A percentile compares a stretch with the other conserved stretches of the same genome.
phyloP scores from a whole-genome alignment of 2,888 invertebrate genomes.

The Tetragonula carbonaria region DNA sequence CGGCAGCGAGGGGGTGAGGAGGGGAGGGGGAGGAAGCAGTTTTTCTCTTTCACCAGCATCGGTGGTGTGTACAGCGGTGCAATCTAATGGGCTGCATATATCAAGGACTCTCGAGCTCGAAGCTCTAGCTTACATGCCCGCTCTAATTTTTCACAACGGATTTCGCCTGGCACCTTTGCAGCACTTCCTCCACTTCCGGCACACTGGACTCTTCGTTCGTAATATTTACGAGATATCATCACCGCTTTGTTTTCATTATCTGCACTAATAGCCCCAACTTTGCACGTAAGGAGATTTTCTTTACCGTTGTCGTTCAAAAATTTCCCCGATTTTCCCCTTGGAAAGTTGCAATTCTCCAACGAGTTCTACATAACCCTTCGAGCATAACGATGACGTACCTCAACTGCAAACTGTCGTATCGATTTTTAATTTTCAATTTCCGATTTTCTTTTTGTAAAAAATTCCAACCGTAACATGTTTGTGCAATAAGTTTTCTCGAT shows the following conservation, averaged over 20 bases:
- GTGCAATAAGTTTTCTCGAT: too few species aligned
- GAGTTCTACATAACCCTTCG: too few species aligned
- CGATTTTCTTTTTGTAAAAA: too few species aligned
- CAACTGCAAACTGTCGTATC: too few species aligned
- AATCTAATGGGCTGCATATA: constrained; percentile 59
- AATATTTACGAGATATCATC: background rate
- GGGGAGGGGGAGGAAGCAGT: background rate
- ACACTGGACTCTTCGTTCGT: background rate
- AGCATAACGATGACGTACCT: too few species aligned
- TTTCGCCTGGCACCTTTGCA: background rate
- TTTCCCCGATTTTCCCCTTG: too few species aligned
- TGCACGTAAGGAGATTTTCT: background rate
- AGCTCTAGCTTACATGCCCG: constrained; percentile 53
- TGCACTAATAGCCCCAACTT: background rate
- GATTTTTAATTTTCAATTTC: too few species aligned
- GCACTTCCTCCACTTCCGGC: background rate
- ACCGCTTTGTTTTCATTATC: constrained; percentile 11
- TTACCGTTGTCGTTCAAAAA: background rate
- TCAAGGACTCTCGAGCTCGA: constrained; percentile 41
- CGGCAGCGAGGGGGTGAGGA: background rate
- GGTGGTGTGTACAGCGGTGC: constrained; percentile 32
- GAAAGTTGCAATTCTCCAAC: too few species aligned
- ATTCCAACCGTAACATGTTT: too few species aligned
- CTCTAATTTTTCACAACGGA: constrained; percentile 52
- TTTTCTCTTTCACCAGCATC: constrained; percentile 36